Conservation (phyloP, 2,888 invertebrate genomes). For the Volucella bombylans region DNA sequence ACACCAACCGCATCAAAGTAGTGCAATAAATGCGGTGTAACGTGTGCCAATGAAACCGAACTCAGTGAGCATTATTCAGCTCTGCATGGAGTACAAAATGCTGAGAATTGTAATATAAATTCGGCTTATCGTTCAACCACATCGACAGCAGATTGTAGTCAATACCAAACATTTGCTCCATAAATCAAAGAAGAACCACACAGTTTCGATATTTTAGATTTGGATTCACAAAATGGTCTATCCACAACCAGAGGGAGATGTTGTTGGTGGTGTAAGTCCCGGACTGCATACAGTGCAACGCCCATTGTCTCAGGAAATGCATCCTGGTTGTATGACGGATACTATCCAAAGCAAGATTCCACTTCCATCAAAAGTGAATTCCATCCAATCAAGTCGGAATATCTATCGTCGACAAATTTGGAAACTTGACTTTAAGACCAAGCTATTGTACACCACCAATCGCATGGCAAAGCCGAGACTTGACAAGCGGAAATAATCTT, state of each 20-base stretch:
- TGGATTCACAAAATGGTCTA: conserved; percentile 93
- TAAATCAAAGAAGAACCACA: conserved; percentile 81
- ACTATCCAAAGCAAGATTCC: no score
- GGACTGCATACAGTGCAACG: conserved; percentile 75
- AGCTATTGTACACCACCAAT: conserved; percentile 59
- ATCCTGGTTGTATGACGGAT: conserved; percentile 78
- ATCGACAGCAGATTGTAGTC: conserved; percentile 48
- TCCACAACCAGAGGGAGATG: conserved; percentile 84
- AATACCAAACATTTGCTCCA: conserved; percentile 77
- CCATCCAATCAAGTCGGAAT: conserved; percentile 60
- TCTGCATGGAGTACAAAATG: conserved; percentile 84
- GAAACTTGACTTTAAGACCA: conserved; percentile 28
- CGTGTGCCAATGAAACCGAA: conserved; percentile 89
- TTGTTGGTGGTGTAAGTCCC: conserved; percentile 75
- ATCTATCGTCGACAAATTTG: conserved; percentile 59
- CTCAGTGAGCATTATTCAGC: conserved; percentile 89
- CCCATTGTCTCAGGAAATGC: conserved; percentile 76
- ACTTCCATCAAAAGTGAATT: conserved; percentile 79
- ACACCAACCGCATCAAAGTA: conserved; percentile 89
- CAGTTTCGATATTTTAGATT: conserved; percentile 88
- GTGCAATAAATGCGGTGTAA: conserved; percentile 92
- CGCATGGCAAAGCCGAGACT: conserved; percentile 73
- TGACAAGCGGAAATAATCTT: conserved; percentile 76
- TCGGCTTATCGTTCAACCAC: conserved; percentile 57
- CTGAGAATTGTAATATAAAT: conserved; percentile 73